Evolutionary conservation across 2,113 vertebrate genomes (phyloP).

Genomic region (Paracanthobrama guichenoti): DNA sequence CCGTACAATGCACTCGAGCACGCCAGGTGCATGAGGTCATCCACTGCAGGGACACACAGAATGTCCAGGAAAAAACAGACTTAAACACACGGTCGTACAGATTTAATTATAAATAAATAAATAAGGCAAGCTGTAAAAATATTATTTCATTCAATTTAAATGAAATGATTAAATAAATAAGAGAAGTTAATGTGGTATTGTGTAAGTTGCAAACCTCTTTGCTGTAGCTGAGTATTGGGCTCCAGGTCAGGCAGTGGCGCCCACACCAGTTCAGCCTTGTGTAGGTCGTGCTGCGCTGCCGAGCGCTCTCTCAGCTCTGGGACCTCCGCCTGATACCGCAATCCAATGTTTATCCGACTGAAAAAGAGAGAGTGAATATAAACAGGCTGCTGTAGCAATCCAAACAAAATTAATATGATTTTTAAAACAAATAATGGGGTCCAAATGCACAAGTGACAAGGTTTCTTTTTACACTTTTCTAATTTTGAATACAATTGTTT

Average conservation of each 20-base stretch:
- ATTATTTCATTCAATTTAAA: not conserved
- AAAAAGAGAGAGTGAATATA: not conserved
- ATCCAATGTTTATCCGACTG: slow-evolving; percentile 95
- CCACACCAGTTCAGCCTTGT: slow-evolving; percentile 90
- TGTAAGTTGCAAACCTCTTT: slow-evolving; percentile 76
- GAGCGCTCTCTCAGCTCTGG: slow-evolving; percentile 82
- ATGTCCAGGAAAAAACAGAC: not conserved
- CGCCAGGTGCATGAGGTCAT: slow-evolving; percentile 89
- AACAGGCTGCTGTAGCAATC: not conserved
- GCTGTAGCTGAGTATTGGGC: slow-evolving; percentile 74
- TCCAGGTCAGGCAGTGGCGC: slow-evolving; percentile 79
- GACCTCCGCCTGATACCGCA: slow-evolving; percentile 93
- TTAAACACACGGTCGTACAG: not conserved
- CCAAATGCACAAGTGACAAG: not conserved
- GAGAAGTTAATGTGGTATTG: not conserved
- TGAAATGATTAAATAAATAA: not conserved
- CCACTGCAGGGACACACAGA: slow-evolving; percentile 75
- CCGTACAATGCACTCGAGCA: slow-evolving; percentile 93
- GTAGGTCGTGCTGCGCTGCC: slow-evolving; percentile 80
- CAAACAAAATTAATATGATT: not conserved
- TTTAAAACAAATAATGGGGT: not conserved
- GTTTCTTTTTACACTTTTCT: not conserved
- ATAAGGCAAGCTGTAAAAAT: not conserved
- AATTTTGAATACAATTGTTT: not conserved
- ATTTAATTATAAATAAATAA: not conserved